Evolutionary conservation across 1,140 invertebrate species (phyloP).

Genomic region (Atta colombica): DNA sequence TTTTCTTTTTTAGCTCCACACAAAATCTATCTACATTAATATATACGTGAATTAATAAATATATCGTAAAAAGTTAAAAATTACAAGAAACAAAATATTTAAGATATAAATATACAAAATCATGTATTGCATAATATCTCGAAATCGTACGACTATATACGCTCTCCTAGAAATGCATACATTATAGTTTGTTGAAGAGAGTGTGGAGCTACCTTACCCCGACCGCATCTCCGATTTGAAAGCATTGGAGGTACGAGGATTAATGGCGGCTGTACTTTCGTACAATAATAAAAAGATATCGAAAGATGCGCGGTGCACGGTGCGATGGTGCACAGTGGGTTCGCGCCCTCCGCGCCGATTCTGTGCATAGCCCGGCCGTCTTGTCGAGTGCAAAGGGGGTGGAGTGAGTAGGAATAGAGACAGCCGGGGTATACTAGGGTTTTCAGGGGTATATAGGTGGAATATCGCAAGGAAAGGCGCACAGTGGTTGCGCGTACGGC

Average conservation of each 20-base stretch:
- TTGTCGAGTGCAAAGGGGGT: slow-evolving; percentile 69
- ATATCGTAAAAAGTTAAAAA: background rate
- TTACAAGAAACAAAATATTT: background rate
- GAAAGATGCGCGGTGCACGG: slow-evolving; percentile 49
- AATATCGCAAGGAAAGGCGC: slow-evolving; percentile 81
- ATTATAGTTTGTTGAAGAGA: slow-evolving; percentile 9
- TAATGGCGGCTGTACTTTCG: slow-evolving; percentile 67
- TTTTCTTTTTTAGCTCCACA: background rate
- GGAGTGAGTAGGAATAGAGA: slow-evolving; percentile 77
- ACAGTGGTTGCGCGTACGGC: slow-evolving; percentile 82
- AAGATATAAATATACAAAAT: background rate
- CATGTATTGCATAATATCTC: background rate
- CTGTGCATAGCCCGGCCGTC: slow-evolving; percentile 66
- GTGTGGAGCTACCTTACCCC: slow-evolving; percentile 21
- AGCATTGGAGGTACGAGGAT: slow-evolving; percentile 67
- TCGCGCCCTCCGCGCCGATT: slow-evolving; percentile 70
- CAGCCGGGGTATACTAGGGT: slow-evolving; percentile 75
- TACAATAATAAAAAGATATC: slow-evolving; percentile 67
- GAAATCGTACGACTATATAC: background rate
- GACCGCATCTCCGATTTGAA: slow-evolving; percentile 55
- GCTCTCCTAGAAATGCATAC: background rate
- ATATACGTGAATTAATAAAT: background rate
- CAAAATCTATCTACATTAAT: no score
- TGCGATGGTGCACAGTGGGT: slow-evolving; percentile 57
- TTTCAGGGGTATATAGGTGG: slow-evolving; percentile 78